Conservation (phyloP, 2,113 vertebrate genomes). For the Etia nguti region DNA sequence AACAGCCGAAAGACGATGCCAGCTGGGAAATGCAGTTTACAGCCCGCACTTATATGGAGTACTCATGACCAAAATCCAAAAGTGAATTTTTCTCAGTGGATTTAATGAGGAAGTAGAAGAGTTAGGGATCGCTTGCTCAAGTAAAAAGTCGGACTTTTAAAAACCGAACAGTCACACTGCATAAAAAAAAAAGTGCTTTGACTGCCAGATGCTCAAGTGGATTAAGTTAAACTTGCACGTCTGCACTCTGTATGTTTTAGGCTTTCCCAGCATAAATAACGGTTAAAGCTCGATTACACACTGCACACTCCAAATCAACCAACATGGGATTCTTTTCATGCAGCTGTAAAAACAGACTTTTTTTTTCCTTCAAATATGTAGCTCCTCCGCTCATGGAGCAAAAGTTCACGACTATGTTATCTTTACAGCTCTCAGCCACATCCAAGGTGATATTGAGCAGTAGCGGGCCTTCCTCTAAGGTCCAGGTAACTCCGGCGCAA, state of each 20-base stretch:
- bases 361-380: background rate
- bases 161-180: background rate
- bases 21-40: background rate
- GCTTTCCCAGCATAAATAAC: background rate
- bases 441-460: slow-evolving; percentile 40
- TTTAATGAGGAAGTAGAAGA: background rate
- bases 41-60: background rate
- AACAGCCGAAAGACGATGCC: background rate
- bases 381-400: background rate
- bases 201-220: background rate
- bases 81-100: background rate
- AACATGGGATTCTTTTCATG: background rate
- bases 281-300: background rate
- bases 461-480: background rate
- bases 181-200: background rate
- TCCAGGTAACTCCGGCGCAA: background rate
- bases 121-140: background rate
- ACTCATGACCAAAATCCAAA: background rate
- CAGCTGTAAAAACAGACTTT: background rate
- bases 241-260: background rate
- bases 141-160: background rate
- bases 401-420: background rate
- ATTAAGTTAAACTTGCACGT: background rate
- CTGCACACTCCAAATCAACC: background rate
- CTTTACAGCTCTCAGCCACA: slow-evolving; percentile 11